Conservation (phyloP, 2,797 vertebrate genomes). For the Gymnoscopelus braueri region DNA sequence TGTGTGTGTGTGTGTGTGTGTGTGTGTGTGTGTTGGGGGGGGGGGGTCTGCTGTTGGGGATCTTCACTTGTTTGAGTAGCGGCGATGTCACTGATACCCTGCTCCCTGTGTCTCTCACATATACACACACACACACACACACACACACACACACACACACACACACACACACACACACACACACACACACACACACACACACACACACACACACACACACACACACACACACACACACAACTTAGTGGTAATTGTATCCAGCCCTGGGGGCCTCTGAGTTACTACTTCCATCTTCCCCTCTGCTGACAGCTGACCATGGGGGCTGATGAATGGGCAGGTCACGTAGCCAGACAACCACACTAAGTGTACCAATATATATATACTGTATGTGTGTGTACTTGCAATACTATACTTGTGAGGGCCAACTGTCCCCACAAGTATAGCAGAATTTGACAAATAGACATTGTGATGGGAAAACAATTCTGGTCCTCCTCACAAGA, state of each 20-base stretch:
- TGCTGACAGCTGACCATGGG: constrained; percentile 76
- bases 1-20: too few species aligned
- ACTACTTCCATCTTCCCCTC: constrained; percentile 70
- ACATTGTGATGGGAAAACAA: too few species aligned
- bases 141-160: too few species aligned
- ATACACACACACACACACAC: neutral
- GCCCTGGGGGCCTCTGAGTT: constrained; percentile 60
- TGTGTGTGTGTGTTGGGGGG: too few species aligned
- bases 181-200: neutral
- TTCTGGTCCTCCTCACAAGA: too few species aligned
- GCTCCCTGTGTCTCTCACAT: constrained; percentile 51
- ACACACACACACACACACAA: constrained; percentile 23
- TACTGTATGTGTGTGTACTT: constrained; percentile 6
- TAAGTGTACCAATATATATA: constrained; percentile 38
- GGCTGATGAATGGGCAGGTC: constrained; percentile 71
- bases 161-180: too few species aligned
- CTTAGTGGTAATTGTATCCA: constrained; percentile 69
- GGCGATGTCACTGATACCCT: constrained; percentile 67
- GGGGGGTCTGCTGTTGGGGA: constrained; percentile 18
- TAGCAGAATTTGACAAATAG: too few species aligned
- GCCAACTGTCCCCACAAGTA: too few species aligned
- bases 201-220: too few species aligned
- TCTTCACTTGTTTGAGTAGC: constrained; percentile 68
- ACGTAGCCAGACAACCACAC: constrained; percentile 47
- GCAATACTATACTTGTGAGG: too few species aligned